A percentile compares a stretch with the other conserved stretches of the same genome.
These are phyloP conservation scores for Coluber constrictor DNA, from an alignment of 2,797 vertebrate genomes.

Conservation along the genomic window DNA sequence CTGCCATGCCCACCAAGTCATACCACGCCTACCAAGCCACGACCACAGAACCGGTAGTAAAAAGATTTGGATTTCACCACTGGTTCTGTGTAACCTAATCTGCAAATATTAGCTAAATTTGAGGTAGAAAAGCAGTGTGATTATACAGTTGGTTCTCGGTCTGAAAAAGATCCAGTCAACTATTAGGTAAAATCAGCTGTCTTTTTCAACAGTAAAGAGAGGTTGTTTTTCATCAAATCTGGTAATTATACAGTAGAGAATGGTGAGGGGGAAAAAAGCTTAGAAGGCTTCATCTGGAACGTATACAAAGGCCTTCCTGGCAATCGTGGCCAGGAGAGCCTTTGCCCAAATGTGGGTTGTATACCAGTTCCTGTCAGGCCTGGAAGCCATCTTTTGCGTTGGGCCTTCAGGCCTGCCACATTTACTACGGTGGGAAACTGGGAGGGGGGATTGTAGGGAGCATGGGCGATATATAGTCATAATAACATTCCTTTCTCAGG, in stretches of 20 bases:
- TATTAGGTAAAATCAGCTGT: neutral
- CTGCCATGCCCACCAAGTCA: no score
- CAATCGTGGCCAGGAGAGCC: neutral
- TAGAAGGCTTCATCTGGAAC: neutral
- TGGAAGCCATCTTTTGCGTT: no score
- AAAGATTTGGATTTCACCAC: no score
- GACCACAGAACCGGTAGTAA: no score
- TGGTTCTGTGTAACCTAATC: neutral
- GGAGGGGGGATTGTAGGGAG: no score
- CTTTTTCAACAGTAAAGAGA: neutral
- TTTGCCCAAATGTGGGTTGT: neutral
- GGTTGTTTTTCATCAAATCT: neutral
- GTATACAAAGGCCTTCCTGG: neutral
- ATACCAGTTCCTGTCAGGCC: neutral
- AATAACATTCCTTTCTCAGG: no score
- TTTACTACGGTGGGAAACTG: no score
- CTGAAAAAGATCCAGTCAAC: neutral
- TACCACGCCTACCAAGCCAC: no score
- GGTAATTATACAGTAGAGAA: neutral
- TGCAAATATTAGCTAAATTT: neutral
- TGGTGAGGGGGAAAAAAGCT: neutral
- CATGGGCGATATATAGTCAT: no score
- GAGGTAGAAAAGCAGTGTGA: neutral
- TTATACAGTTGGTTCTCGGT: neutral
- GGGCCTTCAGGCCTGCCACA: no score